Evolutionary conservation across 2,888 invertebrate genomes (phyloP), one percentile per base, ranked within the genome.

Genomic region (Artemia sinica): DNA sequence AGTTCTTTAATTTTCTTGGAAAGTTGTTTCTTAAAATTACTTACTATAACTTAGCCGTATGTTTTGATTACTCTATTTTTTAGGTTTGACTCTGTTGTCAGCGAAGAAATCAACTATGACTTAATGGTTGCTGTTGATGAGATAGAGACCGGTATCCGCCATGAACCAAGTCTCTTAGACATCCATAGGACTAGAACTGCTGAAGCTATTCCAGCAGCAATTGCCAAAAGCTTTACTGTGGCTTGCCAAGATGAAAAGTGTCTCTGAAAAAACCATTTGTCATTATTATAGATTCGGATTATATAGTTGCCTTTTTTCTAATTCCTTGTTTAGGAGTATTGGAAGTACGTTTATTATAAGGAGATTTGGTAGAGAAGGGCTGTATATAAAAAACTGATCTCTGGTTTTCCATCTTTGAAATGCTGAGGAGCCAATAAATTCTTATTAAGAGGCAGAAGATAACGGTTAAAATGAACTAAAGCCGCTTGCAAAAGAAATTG

Each of bases 71-170:
- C 52, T 76, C 41, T 41, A 41, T 41, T 41, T 41, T 41, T 14
- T 80, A 88, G 89, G 75, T 82, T 88, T 76, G 96, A 98, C 79
- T 94, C 97, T 0, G 83, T 88, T 65, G 88, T 99, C 12, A 83
- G 85, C 0, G 91, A 96, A 73, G 82, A 81, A 73, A 91, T 95
- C 72, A 91, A 91, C 77, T 97, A 93, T 77, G 96, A 97, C 78
- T 80, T 96, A 68, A 78, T 95, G 69, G 86, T 85, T 76, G 85
- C 84, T 68, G 84, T 89, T 66, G 82, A 86, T 76, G 82, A 83
- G 68, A 86, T 91, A 70, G 87, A 89, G 76, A 82, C 83, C 67
- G 89, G 89, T 51, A 80, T 81, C 69, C 77, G 84, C 71, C 78
- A 85, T 8, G 89, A 89, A 77, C 87, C 89, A 13, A 84, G 86